Conservation (phyloP, 2,113 vertebrate species). For the Pachyramphus minor region DNA sequence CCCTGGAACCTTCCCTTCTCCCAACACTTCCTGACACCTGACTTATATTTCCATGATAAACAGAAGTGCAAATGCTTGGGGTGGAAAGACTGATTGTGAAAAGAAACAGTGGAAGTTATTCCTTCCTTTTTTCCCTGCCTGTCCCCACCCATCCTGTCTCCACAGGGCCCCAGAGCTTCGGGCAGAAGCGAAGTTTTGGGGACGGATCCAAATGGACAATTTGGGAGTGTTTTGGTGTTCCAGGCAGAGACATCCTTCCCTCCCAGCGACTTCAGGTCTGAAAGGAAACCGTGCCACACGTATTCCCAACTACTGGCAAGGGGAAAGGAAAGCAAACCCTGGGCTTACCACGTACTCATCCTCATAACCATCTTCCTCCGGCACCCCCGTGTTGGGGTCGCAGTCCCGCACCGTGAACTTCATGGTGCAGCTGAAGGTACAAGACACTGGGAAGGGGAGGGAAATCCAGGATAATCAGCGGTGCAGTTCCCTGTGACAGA, state of each 20-base stretch:
- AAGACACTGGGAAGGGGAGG: conserved; percentile 77
- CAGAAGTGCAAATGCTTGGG: neutral
- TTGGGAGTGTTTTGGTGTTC: fast-evolving
- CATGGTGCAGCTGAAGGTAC: conserved; percentile 96
- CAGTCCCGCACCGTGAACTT: conserved; percentile 93
- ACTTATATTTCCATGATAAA: neutral
- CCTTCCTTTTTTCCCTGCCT: neutral
- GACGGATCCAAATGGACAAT: neutral
- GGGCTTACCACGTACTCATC: conserved; percentile 94
- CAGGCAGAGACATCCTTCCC: neutral
- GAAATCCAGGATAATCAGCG: neutral
- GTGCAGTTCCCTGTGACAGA: neutral
- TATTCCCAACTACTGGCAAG: neutral
- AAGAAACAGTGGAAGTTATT: neutral
- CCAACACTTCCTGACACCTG: neutral
- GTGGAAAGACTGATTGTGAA: neutral
- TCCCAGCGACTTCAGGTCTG: neutral
- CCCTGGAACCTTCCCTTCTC: fast-evolving
- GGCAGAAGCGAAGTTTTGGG: neutral
- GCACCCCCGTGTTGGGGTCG: conserved; percentile 91
- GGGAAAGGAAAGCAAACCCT: fast-evolving
- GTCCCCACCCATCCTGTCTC: neutral
- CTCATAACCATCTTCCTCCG: conserved; percentile 92
- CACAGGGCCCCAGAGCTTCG: neutral
- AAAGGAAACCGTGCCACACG: fast-evolving